Conservation (phyloP, 2,113 vertebrate genomes). For the Enhydra lutris region DNA sequence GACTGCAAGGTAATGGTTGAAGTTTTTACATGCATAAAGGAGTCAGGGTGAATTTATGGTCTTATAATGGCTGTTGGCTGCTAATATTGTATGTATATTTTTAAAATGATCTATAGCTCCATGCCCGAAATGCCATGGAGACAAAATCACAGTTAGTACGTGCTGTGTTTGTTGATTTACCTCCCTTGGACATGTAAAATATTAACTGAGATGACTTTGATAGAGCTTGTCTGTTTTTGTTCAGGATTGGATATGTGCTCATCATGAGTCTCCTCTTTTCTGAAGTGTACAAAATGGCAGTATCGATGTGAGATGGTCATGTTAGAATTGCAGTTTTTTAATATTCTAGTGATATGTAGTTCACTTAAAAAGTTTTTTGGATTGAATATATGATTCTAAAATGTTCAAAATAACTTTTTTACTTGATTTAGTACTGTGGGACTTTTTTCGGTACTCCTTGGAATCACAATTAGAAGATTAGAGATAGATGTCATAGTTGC, state of each 20-base stretch:
- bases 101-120: conserved; percentile 28
- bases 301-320: background rate
- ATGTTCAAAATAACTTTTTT: background rate
- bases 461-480: conserved; percentile 16
- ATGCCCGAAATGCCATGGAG: background rate
- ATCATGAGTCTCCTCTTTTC: background rate
- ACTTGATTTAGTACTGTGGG: background rate
- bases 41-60: conserved; percentile 50
- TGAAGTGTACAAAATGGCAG: background rate
- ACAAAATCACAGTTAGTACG: background rate
- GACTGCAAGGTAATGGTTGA: conserved; percentile 9
- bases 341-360: background rate
- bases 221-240: background rate
- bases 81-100: conserved; percentile 34
- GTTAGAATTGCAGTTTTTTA: background rate
- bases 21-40: conserved; percentile 51
- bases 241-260: background rate
- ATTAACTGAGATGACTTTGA: background rate
- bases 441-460: background rate
- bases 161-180: conserved; percentile 5
- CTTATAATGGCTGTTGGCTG: conserved; percentile 6
- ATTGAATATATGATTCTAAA: background rate
- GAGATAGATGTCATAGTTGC: background rate
- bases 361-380: background rate
- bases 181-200: background rate